phyloP scores from a whole-genome alignment of 53 echinoderm and acorn worm species.

The Patiria pectinifera region DNA sequence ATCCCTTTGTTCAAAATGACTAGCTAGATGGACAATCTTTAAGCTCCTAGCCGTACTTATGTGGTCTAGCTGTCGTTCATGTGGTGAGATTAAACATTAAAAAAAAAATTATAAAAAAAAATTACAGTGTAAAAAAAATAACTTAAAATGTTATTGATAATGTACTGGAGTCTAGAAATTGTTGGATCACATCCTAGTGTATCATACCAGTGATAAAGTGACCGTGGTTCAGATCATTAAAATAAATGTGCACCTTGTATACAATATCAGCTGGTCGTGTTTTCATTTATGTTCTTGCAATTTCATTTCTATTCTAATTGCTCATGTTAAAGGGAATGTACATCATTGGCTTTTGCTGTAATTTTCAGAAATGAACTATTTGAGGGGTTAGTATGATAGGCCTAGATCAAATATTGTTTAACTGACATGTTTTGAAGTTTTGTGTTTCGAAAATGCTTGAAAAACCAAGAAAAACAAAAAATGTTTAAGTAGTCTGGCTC shows the following conservation, averaged over 20 bases:
- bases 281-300: background rate
- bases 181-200: slow-evolving; percentile 47
- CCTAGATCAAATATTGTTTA: no score
- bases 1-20: background rate
- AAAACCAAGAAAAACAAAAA: no score
- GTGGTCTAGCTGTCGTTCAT: slow-evolving; percentile 46
- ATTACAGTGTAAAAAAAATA: slow-evolving; percentile 29
- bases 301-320: background rate
- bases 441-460: no score
- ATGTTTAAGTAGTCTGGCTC: no score
- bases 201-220: slow-evolving; percentile 51
- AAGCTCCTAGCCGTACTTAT: slow-evolving; percentile 48
- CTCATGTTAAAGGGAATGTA: background rate
- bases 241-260: slow-evolving; percentile 69
- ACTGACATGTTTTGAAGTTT: no score
- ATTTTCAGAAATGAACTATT: no score
- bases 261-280: slow-evolving; percentile 30
- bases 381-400: no score
- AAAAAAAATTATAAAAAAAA: background rate
- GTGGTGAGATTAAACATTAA: slow-evolving; percentile 14
- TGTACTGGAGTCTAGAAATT: slow-evolving; percentile 54
- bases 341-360: no score
- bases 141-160: slow-evolving; percentile 40
- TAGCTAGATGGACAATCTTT: slow-evolving; percentile 5
- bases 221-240: slow-evolving; percentile 52